These are phyloP conservation scores for Liopterus haemorrhoidalis DNA, from an alignment of 2,888 invertebrate species.

Conservation along the genomic window DNA sequence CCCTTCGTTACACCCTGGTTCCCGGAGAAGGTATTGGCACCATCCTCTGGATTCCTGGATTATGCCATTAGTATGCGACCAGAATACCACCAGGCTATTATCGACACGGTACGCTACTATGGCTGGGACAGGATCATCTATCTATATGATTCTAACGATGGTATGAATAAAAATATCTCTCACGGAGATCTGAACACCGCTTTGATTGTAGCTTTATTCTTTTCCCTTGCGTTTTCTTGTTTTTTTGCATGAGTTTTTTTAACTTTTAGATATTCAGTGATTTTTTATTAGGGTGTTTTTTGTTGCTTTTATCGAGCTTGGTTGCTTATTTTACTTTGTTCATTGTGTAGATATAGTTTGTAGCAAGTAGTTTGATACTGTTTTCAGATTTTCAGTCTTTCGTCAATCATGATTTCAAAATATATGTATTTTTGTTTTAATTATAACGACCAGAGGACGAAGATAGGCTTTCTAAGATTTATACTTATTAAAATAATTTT, in stretches of 20 bases:
- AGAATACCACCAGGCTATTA: constrained; percentile 90
- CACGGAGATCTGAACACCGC: too few relatives aligned
- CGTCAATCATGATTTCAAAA: too few relatives aligned
- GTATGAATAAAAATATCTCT: constrained; percentile 56
- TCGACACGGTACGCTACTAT: constrained; percentile 89
- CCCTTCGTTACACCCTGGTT: constrained; percentile 93
- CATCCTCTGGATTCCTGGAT: constrained; percentile 82
- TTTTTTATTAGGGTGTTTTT: constrained; percentile 5
- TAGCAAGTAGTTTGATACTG: too few relatives aligned
- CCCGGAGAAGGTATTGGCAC: constrained; percentile 84
- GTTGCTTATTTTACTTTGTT: too few relatives aligned
- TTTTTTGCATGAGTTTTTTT: background rate
- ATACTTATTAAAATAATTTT: too few relatives aligned
- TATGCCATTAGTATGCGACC: constrained; percentile 92
- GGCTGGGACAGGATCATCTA: constrained; percentile 86
- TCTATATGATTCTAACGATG: constrained; percentile 85
- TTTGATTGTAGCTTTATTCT: background rate
- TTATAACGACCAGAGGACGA: too few relatives aligned
- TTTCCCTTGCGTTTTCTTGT: background rate
- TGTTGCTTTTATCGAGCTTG: too few relatives aligned
- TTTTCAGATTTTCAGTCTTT: too few relatives aligned
- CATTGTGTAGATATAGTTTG: too few relatives aligned
- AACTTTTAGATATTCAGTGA: constrained; percentile 7
- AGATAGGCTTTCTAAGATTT: too few relatives aligned
- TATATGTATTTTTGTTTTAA: too few relatives aligned